Conservation (phyloP, 1,140 invertebrate genomes). For the Pseudomyrmex gracilis region DNA sequence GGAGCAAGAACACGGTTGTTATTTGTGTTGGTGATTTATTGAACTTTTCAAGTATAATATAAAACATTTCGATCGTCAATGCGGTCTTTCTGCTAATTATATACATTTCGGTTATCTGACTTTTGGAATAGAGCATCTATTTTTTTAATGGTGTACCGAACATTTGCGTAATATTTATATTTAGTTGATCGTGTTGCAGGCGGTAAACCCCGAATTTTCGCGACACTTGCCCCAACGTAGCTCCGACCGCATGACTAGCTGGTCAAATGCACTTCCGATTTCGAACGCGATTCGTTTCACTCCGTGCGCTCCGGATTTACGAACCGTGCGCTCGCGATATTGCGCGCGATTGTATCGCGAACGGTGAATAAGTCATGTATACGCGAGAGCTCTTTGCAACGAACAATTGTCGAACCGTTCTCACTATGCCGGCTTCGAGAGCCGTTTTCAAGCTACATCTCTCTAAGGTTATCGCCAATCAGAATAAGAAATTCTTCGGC, state of each 20-base stretch:
- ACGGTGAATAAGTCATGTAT: constrained; percentile 42
- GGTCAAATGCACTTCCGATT: constrained; percentile 56
- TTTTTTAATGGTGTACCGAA: constrained; percentile 11
- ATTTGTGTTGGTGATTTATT: too few relatives aligned
- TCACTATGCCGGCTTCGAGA: constrained; percentile 14
- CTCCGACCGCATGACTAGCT: constrained; percentile 8
- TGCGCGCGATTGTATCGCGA: constrained; percentile 57
- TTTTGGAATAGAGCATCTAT: neutral
- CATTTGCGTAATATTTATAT: constrained; percentile 41
- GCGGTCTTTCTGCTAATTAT: neutral
- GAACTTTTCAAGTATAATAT: too few relatives aligned
- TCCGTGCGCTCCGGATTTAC: constrained; percentile 45
- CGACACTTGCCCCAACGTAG: constrained; percentile 16
- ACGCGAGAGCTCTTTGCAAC: constrained; percentile 6
- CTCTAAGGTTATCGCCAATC: constrained; percentile 18
- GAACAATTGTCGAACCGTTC: constrained; percentile 36
- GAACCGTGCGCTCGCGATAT: constrained; percentile 27
- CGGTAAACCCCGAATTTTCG: constrained; percentile 27
- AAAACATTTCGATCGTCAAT: too few relatives aligned
- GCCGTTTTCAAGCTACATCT: neutral
- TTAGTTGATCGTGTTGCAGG: constrained; percentile 12
- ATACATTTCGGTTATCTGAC: neutral
- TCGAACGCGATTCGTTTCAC: constrained; percentile 36
- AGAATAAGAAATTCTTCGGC: constrained; percentile 14
- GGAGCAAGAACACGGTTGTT: too few relatives aligned